phyloP scores from a whole-genome alignment of 2,113 vertebrate species.

The Salvator merianae region DNA sequence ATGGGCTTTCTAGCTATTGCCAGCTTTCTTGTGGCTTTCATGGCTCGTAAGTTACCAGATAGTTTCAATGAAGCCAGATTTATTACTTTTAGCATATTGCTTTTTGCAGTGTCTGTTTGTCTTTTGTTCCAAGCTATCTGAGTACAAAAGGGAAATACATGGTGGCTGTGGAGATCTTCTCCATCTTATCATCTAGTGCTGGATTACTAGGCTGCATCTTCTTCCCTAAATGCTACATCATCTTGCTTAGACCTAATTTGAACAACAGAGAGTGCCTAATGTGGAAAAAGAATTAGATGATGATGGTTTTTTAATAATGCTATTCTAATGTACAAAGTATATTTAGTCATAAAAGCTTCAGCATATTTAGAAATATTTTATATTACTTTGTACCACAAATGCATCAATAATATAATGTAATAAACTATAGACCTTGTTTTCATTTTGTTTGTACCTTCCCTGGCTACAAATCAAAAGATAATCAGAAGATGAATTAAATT shows the following conservation, averaged over 20 bases:
- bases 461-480: no score
- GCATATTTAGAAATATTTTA: no score
- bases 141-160: neutral
- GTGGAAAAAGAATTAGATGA: neutral
- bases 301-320: neutral
- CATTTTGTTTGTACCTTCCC: no score
- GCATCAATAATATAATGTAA: no score
- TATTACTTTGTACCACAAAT: no score
- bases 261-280: neutral
- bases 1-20: neutral
- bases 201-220: neutral
- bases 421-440: no score
- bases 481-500: no score
- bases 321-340: no score
- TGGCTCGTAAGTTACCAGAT: neutral
- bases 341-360: no score
- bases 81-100: neutral
- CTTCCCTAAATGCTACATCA: neutral
- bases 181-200: neutral
- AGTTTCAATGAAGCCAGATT: neutral
- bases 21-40: neutral
- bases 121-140: neutral
- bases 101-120: neutral
- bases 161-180: neutral
- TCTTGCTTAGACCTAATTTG: neutral